These are phyloP conservation scores for Belonocnema kinseyi DNA, from an alignment of 1,140 invertebrate genomes.

Conservation along the genomic window DNA sequence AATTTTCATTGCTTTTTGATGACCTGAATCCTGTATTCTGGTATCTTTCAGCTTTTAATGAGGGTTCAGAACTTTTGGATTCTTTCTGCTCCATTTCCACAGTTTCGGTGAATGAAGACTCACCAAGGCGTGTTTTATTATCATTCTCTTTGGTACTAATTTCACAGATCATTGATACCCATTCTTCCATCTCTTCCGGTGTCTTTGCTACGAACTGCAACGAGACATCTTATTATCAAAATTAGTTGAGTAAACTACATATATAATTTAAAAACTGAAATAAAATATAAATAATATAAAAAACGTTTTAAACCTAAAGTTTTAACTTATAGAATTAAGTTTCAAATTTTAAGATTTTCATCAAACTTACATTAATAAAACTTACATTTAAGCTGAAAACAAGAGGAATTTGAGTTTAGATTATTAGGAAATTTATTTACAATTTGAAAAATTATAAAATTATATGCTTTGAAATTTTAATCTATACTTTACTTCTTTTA, in stretches of 20 bases:
- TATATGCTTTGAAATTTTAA: too few relatives aligned
- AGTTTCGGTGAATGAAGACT: not conserved
- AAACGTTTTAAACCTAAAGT: too few relatives aligned
- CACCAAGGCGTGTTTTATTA: conserved; percentile 26
- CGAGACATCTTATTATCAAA: not conserved
- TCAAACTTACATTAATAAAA: too few relatives aligned
- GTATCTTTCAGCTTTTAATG: conserved; percentile 36
- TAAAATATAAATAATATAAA: too few relatives aligned
- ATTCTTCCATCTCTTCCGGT: conserved; percentile 66
- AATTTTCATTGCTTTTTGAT: conserved; percentile 29
- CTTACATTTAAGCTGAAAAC: too few relatives aligned
- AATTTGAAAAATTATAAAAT: too few relatives aligned
- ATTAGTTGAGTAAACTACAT: not conserved
- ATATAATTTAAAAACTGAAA: not conserved
- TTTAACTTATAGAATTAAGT: too few relatives aligned
- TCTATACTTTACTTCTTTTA: too few relatives aligned
- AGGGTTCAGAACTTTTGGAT: conserved; percentile 32
- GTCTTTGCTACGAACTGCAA: conserved; percentile 62
- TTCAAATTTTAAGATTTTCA: too few relatives aligned
- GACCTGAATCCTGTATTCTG: conserved; percentile 40
- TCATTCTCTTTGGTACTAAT: conserved; percentile 44
- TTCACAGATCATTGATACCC: conserved; percentile 59
- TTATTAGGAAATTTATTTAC: too few relatives aligned
- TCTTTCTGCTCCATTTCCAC: conserved; percentile 21
- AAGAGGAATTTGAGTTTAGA: too few relatives aligned